These are phyloP conservation scores for Neodon shergylaensis DNA, from an alignment of 2,113 vertebrate species.

Conservation along the genomic window DNA sequence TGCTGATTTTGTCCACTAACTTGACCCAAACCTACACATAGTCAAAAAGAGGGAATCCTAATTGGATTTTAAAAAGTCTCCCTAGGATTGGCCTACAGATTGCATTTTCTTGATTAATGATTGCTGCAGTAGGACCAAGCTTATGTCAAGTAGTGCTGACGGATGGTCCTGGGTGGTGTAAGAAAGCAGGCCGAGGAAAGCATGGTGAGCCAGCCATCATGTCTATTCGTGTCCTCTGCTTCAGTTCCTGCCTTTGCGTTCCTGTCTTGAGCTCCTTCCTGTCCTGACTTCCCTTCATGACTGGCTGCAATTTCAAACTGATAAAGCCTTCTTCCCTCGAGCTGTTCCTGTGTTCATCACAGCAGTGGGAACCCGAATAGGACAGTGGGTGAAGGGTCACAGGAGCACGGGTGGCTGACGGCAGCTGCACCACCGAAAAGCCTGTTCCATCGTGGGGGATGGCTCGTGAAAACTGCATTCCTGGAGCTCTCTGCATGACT, in stretches of 20 bases:
- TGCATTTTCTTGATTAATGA: background rate
- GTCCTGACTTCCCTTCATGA: background rate
- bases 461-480: background rate
- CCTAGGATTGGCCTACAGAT: background rate
- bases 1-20: no score
- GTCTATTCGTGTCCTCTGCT: background rate
- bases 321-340: background rate
- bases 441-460: background rate
- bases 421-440: background rate
- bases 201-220: background rate
- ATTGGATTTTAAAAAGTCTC: background rate
- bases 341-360: background rate
- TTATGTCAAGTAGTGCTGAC: background rate
- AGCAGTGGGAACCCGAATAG: background rate
- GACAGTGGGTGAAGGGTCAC: background rate
- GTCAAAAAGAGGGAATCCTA: background rate
- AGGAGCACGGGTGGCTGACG: background rate
- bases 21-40: background rate
- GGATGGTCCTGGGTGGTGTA: background rate
- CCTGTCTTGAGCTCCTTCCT: background rate
- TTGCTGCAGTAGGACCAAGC: background rate
- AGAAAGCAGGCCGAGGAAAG: background rate
- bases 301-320: background rate
- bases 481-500: background rate
- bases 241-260: background rate